A percentile compares a stretch with the other conserved stretches of the same genome.
These are phyloP conservation scores for Dendrocincla fuliginosa DNA, from an alignment of 2,797 vertebrate genomes.

Conservation along the genomic window DNA sequence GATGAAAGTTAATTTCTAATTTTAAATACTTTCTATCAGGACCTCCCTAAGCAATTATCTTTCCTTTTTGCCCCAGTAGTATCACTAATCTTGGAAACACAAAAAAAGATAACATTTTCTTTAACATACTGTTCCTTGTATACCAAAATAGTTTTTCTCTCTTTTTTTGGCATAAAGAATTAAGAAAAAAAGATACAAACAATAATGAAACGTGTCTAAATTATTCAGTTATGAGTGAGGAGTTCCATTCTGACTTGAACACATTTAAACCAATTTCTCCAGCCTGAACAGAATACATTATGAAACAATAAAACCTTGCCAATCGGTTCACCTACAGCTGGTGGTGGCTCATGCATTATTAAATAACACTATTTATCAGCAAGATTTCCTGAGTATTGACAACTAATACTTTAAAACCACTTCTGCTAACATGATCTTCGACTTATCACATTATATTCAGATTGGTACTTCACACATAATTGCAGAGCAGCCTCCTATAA, in stretches of 20 bases:
- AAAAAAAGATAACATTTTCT: neutral
- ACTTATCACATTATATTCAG: neutral
- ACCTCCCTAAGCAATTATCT: neutral
- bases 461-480: neutral
- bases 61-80: neutral
- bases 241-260: neutral
- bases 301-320: neutral
- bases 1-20: neutral
- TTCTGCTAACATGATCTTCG: neutral
- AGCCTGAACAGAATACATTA: neutral
- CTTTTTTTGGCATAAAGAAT: neutral
- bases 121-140: neutral
- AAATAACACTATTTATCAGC: neutral
- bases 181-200: neutral
- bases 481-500: neutral
- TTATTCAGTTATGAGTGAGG: neutral
- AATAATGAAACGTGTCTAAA: neutral
- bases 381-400: neutral
- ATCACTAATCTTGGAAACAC: neutral
- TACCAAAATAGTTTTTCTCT: neutral
- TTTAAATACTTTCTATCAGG: neutral
- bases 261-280: neutral
- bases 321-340: neutral
- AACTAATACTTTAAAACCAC: neutral
- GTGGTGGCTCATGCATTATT: neutral